Evolutionary conservation across 1,140 invertebrate species (phyloP), one percentile per base, ranked within the genome.

Genomic region (Ridgeia piscesae): DNA sequence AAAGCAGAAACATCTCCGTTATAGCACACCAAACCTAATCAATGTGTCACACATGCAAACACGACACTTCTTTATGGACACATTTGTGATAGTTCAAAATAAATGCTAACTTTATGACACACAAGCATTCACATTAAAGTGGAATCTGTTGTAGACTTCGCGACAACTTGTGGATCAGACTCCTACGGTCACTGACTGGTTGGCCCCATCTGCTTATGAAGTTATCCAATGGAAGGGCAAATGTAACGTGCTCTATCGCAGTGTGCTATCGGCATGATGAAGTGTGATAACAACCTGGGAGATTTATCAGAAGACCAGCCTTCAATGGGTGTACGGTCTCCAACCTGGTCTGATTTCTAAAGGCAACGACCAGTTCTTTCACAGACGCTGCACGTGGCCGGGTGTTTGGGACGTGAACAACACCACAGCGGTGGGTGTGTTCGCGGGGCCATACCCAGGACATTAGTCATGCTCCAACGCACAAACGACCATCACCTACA

Each of bases 1-100:
- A 93, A 93, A 91, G n/a, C 35, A 91, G 48, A 91, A 34, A 42
- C 58, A 21, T 77, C 58, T 27, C 0, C 2, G 33, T 90, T 90
- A 90, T 42, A 34, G n/a, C 89, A 8, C n/a, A 17, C 17, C 2
- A 90, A 77, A 27, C 11, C 58, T 21, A 77, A 21, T 77, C 58
- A 42, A 42, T 77, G 58, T 77, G 11, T 77, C 0, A 77, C 58
- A 77, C 58, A 77, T 77, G 11, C 14, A 77, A 77, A 77, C 27
- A 21, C 11, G 14, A 21, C 58, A 77, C 58, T 77, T 2, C 11
- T 77, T 77, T 77, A 21, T 27, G 6, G 58, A 77, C 58, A 77
- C 58, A 21, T 77, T 77, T 77, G 58, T 77, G 58, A 77, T 77
- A 77, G 27, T 21, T 27, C 27, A 17, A 77, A 31, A 77, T 77